Base-by-base conservation (phyloP, 2,113 vertebrate species). In the Podarcis raffonei region DNA sequence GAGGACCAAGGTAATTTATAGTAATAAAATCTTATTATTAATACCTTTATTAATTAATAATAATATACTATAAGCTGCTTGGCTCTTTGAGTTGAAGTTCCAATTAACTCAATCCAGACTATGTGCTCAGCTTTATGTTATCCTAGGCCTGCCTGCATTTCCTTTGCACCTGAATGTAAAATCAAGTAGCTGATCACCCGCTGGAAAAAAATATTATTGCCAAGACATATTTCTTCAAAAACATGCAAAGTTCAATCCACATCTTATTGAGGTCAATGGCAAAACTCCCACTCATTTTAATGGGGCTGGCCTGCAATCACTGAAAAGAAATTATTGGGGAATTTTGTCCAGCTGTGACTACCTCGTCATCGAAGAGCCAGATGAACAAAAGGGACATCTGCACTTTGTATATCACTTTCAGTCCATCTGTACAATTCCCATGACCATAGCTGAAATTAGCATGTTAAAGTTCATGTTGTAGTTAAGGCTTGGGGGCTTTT, bases 381-480 rank as follows among this genome's bases (percentile, higher is more conserved):
- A 83, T 27, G 59, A 84, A 78, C 69, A 88, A 78, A 78, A 81
- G 7, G 32, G 65, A 89, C 72, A 89, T 77, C 81, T 89, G 87
- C n/a, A 69, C n/a, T 78, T 83, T 68, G 42, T 30, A 66, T 37
- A 22, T 77, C 65, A 35, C 15, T 74, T 12, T 37, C 71, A 76
- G 37, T 32, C 30, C 87, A 83, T 89, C 81, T 89, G 87, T 84
- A 69, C 39, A 84, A 69, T 88, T 68, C 81, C 87, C n/a, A 68
- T 78, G 81, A 68, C 25, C 77, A 23, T 37, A 37, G 81, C 72
- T 88, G 81, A 77, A 83, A 88, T 77, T 75, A 82, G 72, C 71
- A 88, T 76, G 42, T 22, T 69, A 37, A 83, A 37, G 35, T 71
- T 87, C 77, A 87, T 71, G 22, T 42, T 57, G 27, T 32, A 42